Evolutionary conservation across 2,113 vertebrate genomes (phyloP).

Genomic region (Fregata magnificens): DNA sequence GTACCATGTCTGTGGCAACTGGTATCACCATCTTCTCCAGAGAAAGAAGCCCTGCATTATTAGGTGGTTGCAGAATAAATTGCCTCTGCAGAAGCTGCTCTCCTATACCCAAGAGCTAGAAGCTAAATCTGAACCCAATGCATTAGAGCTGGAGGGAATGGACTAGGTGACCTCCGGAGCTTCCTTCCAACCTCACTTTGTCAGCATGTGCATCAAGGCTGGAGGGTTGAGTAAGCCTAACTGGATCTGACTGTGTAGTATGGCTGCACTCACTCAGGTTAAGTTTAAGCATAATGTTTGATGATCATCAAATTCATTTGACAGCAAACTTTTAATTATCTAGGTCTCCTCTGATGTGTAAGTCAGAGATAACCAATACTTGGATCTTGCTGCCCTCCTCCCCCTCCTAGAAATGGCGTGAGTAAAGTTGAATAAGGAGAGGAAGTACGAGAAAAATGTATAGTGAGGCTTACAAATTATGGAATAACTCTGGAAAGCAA

Average conservation of each 20-base stretch:
- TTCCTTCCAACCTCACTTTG: background rate
- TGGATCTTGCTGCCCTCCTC: background rate
- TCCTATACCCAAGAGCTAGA: background rate
- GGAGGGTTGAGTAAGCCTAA: background rate
- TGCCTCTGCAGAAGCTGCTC: background rate
- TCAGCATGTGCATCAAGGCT: background rate
- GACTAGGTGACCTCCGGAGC: background rate
- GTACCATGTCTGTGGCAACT: background rate
- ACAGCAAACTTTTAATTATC: background rate
- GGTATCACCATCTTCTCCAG: background rate
- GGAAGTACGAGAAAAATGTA: background rate
- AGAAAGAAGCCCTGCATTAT: background rate
- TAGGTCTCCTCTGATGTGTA: background rate
- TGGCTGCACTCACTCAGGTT: background rate
- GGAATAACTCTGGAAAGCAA: background rate
- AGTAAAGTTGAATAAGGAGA: background rate
- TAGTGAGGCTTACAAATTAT: background rate
- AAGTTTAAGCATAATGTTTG: background rate
- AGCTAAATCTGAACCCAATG: background rate
- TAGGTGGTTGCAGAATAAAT: background rate
- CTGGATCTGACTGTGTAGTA: background rate
- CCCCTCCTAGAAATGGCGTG: background rate
- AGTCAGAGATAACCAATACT: background rate
- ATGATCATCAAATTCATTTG: background rate
- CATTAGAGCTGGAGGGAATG: too few species aligned